Conservation (phyloP, 2,113 vertebrate genomes). For the Podarcis raffonei region DNA sequence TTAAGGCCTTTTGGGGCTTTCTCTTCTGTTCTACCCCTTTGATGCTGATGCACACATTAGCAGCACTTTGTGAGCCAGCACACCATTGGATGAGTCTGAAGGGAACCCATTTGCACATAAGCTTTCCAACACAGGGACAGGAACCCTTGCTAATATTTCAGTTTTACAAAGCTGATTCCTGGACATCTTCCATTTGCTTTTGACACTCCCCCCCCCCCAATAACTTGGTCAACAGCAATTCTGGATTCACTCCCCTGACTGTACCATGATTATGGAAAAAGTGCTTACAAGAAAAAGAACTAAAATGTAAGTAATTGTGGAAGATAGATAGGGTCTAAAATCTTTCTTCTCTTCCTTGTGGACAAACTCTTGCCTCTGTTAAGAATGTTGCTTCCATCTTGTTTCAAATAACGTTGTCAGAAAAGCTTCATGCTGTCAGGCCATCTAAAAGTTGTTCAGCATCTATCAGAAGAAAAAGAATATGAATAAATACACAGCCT, state of each 20-base stretch:
- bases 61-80: too few species aligned
- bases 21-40: background rate
- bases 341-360: background rate
- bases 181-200: background rate
- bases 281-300: background rate
- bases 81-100: background rate
- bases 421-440: background rate
- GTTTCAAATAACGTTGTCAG: background rate
- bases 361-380: background rate
- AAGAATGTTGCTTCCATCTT: background rate
- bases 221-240: background rate
- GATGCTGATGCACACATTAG: background rate
- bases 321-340: background rate
- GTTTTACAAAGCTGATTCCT: too few species aligned
- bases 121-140: background rate
- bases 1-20: background rate
- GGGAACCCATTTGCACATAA: too few species aligned
- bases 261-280: background rate
- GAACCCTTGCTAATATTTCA: background rate
- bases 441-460: background rate
- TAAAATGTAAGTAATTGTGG: too few species aligned
- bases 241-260: background rate
- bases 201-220: background rate
- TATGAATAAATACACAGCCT: slow-evolving; percentile 6
- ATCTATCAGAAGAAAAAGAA: slow-evolving; percentile 8